A percentile compares a stretch with the other conserved stretches of the same genome.
Conservation (phyloP, 2,113 vertebrate species). For the Odocoileus virginianus region DNA sequence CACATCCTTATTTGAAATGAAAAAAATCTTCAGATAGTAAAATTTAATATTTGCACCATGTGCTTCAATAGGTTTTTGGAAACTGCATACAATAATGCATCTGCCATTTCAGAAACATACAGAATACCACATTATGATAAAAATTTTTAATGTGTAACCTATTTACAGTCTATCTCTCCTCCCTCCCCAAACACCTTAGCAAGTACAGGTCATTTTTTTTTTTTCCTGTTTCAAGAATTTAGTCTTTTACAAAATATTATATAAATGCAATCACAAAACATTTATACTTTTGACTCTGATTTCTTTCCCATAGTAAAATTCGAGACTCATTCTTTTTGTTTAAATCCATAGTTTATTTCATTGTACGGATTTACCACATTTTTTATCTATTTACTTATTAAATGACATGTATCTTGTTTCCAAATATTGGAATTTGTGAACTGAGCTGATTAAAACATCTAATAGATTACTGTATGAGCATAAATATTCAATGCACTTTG, state of each 20-base stretch:
- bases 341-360: not conserved
- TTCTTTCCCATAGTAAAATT: not conserved
- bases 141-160: not conserved
- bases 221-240: not conserved
- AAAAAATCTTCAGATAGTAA: not conserved
- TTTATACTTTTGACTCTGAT: not conserved
- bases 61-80: not conserved
- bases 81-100: not conserved
- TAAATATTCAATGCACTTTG: not conserved
- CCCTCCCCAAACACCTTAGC: not conserved
- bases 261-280: not conserved
- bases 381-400: not conserved
- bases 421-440: not conserved
- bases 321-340: not conserved
- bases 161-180: not conserved
- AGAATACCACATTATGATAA: not conserved
- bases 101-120: not conserved
- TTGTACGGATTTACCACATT: not conserved
- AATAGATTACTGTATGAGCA: not conserved
- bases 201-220: not conserved
- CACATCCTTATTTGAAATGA: not conserved
- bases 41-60: not conserved
- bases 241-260: not conserved
- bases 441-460: not conserved
- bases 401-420: not conserved